Evolutionary conservation across 53 echinoderm and acorn worm species (phyloP).

Genomic region (Astropecten irregularis): DNA sequence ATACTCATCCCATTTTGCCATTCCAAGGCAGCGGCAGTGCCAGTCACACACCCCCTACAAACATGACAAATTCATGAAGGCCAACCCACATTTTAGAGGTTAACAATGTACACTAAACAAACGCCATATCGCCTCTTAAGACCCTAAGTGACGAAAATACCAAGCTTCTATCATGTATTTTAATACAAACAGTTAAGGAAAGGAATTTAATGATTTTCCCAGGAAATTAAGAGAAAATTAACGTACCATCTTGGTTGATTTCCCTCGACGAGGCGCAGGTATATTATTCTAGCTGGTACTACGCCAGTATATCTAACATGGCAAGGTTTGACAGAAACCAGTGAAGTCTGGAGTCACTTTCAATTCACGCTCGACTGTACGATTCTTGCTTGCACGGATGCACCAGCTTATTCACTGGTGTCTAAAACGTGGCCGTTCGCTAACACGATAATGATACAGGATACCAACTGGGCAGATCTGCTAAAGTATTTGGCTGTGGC

Average conservation of each 20-base stretch:
- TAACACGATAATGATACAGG: too few species aligned
- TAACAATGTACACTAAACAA: neutral
- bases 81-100: neutral
- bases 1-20: too few species aligned
- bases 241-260: conserved; percentile 28
- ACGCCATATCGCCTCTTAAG: neutral
- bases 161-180: neutral
- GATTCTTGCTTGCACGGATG: too few species aligned
- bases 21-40: too few species aligned
- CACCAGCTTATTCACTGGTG: too few species aligned
- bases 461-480: too few species aligned
- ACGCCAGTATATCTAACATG: neutral
- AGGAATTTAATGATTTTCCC: neutral
- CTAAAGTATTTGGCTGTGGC: too few species aligned
- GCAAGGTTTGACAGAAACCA: neutral
- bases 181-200: neutral
- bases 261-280: neutral
- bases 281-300: neutral
- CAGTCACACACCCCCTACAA: conserved; percentile 10
- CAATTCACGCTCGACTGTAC: too few species aligned
- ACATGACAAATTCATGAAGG: neutral
- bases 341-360: conserved; percentile 1
- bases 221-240: neutral
- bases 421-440: too few species aligned
- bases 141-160: neutral